Evolutionary conservation across 2,113 vertebrate species (phyloP), one percentile per base, ranked within the genome.

Genomic region (Salvelinus sp.): DNA sequence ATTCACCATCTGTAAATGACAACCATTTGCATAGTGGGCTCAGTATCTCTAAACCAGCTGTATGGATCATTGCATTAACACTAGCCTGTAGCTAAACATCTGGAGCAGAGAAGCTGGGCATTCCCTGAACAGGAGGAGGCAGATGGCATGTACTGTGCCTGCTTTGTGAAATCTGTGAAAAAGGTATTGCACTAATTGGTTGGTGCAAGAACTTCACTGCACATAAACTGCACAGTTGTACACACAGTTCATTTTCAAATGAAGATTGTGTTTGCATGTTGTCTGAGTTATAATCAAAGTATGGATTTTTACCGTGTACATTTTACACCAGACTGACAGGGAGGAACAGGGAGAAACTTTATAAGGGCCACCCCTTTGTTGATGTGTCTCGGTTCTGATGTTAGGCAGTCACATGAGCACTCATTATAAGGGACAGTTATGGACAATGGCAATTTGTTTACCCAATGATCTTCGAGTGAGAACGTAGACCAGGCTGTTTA

Each of bases 1-100:
- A 88, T 83, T 80, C 88, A 81, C 20, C 82, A 86, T 92, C 88
- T 90, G 89, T 83, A 91, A 81, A 58, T 73, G 91, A 90, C 90
- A 92, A 84, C 90, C 88, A 89, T 92, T 85, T 86, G 3, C 83
- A 70, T 88, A 87, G 84, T 83, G 25, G 86, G 85, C 88, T 81
- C 86, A 78, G 86, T 66, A 69, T 87, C 90, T 93, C 91, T 78
- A 73, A 87, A 70, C 88, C 92, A 94, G 93, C 93, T 94, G 93
- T 88, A 70, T 85, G 83, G 79, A 91, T 91, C 92, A 80, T 70
- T 69, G 85, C 88, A 74, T 86, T 85, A 86, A 73, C 69, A 81
- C 79, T 93, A 76, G 91, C 93, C 92, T 92, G 90, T 92, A 92
- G 92, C 93, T 87, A 92, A 95, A 95, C 94, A 95, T 91, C 93